These are phyloP conservation scores for Pundamilia nyererei DNA, from an alignment of 2,113 vertebrate genomes.

Conservation along the genomic window DNA sequence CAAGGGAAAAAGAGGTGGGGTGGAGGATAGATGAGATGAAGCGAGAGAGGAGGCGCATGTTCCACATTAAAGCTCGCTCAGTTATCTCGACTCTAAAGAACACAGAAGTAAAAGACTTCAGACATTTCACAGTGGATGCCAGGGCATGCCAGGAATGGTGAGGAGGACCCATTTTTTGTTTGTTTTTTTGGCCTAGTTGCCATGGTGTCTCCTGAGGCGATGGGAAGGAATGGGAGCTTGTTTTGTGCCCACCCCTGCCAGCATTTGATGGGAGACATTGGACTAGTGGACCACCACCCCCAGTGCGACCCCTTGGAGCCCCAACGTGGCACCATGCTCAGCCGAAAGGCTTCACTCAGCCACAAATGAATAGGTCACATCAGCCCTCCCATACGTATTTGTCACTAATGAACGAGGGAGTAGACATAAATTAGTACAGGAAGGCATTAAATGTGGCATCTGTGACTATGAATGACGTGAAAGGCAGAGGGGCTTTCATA, in stretches of 20 bases:
- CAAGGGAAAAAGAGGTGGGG: background rate
- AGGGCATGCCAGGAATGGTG: conserved; percentile 68
- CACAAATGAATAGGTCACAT: conserved; percentile 12
- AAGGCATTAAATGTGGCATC: conserved; percentile 2
- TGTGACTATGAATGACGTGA: background rate
- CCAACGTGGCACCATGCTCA: background rate
- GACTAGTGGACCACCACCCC: conserved; percentile 10
- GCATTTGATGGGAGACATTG: conserved; percentile 27
- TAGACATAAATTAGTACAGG: background rate
- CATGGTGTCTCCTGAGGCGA: conserved; percentile 68
- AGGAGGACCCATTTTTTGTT: conserved; percentile 55
- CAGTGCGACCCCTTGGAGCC: background rate
- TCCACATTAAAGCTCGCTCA: conserved; percentile 34
- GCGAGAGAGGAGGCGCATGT: conserved; percentile 3
- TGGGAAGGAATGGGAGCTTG: conserved; percentile 63
- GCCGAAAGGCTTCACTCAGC: conserved; percentile 8
- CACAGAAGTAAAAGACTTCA: conserved; percentile 17
- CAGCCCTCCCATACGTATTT: background rate
- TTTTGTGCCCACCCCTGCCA: conserved; percentile 56
- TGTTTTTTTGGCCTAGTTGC: conserved; percentile 62
- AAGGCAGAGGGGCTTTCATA: background rate
- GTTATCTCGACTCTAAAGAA: conserved; percentile 46
- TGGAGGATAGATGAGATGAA: background rate
- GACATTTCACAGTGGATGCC: conserved; percentile 66
- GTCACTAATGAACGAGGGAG: background rate